These are phyloP conservation scores for Virgularia gustaviana DNA, from an alignment of 92 coral and sea anemone species.

Conservation along the genomic window DNA sequence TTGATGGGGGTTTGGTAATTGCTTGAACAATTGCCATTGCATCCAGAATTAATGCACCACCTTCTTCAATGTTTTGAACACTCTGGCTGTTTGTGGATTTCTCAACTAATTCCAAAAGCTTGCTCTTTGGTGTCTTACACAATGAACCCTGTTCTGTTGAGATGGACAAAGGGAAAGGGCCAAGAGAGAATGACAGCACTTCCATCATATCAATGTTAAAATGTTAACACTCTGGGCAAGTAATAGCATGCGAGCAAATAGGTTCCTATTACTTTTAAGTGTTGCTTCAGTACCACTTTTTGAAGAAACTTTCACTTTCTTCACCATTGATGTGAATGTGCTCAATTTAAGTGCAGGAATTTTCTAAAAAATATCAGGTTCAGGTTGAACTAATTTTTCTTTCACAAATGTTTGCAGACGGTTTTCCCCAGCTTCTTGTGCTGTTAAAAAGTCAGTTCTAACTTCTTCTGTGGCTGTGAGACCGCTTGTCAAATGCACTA, in stretches of 20 bases:
- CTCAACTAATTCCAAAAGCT: neutral
- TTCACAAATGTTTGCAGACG: constrained; percentile 3
- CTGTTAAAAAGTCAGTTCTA: constrained; percentile 42
- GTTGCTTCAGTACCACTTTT: neutral
- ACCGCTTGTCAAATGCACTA: constrained; percentile 40
- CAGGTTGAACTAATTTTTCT: neutral
- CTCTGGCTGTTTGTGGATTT: neutral
- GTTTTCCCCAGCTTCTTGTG: constrained; percentile 48
- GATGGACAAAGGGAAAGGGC: neutral
- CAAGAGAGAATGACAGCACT: neutral
- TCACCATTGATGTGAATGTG: neutral
- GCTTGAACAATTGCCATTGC: constrained; percentile 2
- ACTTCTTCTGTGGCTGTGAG: constrained; percentile 28
- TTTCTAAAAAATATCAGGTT: constrained; percentile 2
- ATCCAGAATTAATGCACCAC: constrained; percentile 2
- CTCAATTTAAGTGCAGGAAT: neutral
- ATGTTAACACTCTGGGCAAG: neutral
- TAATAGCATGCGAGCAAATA: neutral
- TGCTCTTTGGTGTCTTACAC: constrained; percentile 1
- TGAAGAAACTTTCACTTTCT: constrained; percentile 4
- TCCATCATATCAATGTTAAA: neutral
- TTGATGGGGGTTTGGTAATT: neutral
- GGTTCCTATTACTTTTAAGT: neutral
- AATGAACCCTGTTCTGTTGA: neutral
- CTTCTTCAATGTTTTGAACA: neutral